Evolutionary conservation across 2,888 invertebrate genomes (phyloP).

Genomic region (Drosophila mimetica): DNA sequence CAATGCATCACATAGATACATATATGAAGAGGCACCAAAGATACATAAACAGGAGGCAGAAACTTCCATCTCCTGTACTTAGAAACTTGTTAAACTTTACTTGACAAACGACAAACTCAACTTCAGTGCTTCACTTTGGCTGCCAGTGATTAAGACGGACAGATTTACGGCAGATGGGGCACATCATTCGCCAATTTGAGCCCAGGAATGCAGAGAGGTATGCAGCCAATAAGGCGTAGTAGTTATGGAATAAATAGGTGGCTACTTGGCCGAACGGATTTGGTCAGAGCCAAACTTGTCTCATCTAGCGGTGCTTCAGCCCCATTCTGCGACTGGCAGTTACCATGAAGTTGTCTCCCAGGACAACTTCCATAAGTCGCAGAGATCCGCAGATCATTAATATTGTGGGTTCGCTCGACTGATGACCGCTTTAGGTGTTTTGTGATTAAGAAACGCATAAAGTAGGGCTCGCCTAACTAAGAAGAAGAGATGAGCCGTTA

Average conservation of each 20-base stretch:
- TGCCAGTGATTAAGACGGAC: slow-evolving; percentile 32
- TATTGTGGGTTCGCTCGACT: slow-evolving; percentile 7
- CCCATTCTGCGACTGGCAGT: slow-evolving; percentile 18
- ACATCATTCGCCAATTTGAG: slow-evolving; percentile 35
- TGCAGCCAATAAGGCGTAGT: slow-evolving; percentile 32
- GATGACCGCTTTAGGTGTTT: slow-evolving; percentile 6
- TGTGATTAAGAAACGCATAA: slow-evolving; percentile 2
- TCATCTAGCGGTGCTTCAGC: slow-evolving; percentile 30
- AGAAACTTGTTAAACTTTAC: slow-evolving; percentile 38
- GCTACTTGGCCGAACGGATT: slow-evolving; percentile 9
- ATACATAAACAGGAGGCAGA: slow-evolving; percentile 2
- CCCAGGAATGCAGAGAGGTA: slow-evolving; percentile 20
- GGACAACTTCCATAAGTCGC: slow-evolving; percentile 20
- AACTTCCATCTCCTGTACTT: slow-evolving; percentile 10
- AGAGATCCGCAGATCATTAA: slow-evolving; percentile 13
- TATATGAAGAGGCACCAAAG: background rate
- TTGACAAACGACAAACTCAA: slow-evolving; percentile 31
- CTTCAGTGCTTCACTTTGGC: slow-evolving; percentile 20
- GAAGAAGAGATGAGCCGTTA: background rate
- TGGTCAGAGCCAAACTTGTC: slow-evolving; percentile 33
- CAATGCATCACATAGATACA: slow-evolving; percentile 2
- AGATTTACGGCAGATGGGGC: slow-evolving; percentile 26
- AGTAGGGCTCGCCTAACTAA: background rate
- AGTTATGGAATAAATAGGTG: slow-evolving; percentile 12
- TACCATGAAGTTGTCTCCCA: slow-evolving; percentile 4